A percentile compares a stretch with the other conserved stretches of the same genome.
These are phyloP conservation scores for Sesamia nonagrioides DNA, from an alignment of 1,140 invertebrate genomes.

Conservation along the genomic window DNA sequence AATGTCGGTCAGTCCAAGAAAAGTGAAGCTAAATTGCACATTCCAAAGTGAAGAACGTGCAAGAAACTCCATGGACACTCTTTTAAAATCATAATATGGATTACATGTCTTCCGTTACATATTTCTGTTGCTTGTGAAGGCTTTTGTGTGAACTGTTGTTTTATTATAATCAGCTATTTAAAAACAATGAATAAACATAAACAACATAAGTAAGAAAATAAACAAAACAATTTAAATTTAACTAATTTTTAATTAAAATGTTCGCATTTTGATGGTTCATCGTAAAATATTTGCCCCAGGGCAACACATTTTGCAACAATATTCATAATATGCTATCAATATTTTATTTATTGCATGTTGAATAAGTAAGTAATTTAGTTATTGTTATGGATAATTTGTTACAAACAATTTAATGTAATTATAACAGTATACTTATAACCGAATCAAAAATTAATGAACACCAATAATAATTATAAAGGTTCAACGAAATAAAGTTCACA, in stretches of 20 bases:
- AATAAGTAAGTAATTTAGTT: neutral
- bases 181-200: neutral
- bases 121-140: neutral
- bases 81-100: no score
- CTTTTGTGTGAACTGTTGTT: neutral
- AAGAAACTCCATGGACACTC: no score
- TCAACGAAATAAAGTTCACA: no score
- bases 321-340: neutral
- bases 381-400: neutral
- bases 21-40: no score
- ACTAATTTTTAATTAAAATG: constrained; percentile 27
- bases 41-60: no score
- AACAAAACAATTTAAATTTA: constrained; percentile 11
- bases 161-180: neutral
- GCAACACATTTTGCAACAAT: neutral
- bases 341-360: neutral
- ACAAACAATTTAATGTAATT: neutral
- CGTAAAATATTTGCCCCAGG: neutral
- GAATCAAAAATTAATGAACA: no score
- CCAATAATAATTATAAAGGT: no score
- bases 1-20: no score
- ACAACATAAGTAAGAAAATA: neutral
- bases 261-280: constrained; percentile 5
- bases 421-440: neutral
- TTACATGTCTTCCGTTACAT: no score